Evolutionary conservation across 2,797 vertebrate species (phyloP).

Genomic region (Coranthus polyacanthus): DNA sequence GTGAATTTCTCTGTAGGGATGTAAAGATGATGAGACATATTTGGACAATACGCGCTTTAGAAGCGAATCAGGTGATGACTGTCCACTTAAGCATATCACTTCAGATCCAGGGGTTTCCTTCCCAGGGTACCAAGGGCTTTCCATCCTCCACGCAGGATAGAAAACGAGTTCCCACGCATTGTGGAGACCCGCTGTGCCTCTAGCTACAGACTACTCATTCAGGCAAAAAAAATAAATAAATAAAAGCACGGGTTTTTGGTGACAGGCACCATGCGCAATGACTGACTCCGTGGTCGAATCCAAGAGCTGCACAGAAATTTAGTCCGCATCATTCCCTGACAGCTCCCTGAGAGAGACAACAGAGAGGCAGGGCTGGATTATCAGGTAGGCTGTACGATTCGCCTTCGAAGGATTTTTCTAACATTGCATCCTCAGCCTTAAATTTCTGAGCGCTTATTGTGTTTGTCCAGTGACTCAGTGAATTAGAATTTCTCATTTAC

Average conservation of each 20-base stretch:
- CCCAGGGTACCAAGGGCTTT: slow-evolving; percentile 83
- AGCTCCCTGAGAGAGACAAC: slow-evolving; percentile 63
- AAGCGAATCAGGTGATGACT: slow-evolving; percentile 71
- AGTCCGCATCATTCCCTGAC: slow-evolving; percentile 80
- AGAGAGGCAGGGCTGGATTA: slow-evolving; percentile 58
- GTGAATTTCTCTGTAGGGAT: slow-evolving; percentile 4
- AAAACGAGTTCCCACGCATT: slow-evolving; percentile 73
- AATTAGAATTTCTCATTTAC: slow-evolving; percentile 43
- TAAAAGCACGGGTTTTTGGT: slow-evolving; percentile 44
- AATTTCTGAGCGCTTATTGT: slow-evolving; percentile 31
- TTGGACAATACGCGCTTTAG: slow-evolving; percentile 21
- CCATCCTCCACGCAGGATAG: slow-evolving; percentile 66
- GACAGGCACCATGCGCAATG: slow-evolving; percentile 79
- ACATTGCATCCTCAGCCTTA: slow-evolving; percentile 34
- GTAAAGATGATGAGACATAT: slow-evolving; percentile 37
- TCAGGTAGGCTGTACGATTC: slow-evolving; percentile 74
- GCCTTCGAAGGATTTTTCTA: slow-evolving; percentile 42
- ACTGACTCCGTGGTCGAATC: slow-evolving; percentile 63
- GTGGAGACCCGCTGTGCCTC: slow-evolving; percentile 58
- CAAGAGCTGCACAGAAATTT: slow-evolving; percentile 67
- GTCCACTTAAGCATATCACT: slow-evolving; percentile 75
- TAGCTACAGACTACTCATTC: slow-evolving; percentile 54
- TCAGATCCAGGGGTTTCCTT: slow-evolving; percentile 85
- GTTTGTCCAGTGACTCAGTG: slow-evolving; percentile 45
- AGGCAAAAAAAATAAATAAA: slow-evolving; percentile 22